Percentiles rank a stretch among this genome's conserved stretches.
phyloP scores from a whole-genome alignment of 2,797 vertebrate species.

The Crax fasciolata region DNA sequence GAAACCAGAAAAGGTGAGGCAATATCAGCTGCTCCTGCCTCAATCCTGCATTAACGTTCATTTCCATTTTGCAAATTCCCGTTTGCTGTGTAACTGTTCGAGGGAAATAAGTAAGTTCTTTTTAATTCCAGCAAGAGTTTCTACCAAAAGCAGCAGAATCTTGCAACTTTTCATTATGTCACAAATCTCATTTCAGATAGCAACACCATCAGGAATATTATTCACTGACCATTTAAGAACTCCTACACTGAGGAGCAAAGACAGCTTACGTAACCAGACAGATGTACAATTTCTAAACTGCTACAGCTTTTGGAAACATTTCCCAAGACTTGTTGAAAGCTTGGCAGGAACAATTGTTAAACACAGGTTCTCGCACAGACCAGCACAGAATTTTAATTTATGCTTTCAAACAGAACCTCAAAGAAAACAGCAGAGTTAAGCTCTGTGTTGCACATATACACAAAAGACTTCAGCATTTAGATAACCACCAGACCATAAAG shows the following conservation, averaged over 20 bases:
- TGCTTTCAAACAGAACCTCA: constrained; percentile 59
- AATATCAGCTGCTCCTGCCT: not conserved
- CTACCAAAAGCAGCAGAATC: not conserved
- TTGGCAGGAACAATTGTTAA: constrained; percentile 48
- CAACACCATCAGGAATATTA: not conserved
- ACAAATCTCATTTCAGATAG: not conserved
- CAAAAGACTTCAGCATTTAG: not conserved
- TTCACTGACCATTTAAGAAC: not conserved
- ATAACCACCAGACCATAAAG: not conserved
- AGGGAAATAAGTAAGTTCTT: not conserved
- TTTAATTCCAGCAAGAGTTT: not conserved
- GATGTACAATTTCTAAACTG: constrained; percentile 22
- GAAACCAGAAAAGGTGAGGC: not conserved
- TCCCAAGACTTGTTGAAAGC: constrained; percentile 37
- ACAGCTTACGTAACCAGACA: constrained; percentile 41
- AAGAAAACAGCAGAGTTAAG: not conserved
- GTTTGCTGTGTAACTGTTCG: rapidly evolving
- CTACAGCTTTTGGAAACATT: constrained; percentile 34
- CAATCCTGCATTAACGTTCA: not conserved
- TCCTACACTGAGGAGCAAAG: not conserved
- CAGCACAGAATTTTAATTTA: constrained; percentile 25
- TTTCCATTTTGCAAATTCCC: not conserved
- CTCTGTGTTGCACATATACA: not conserved
- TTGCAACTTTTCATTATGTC: not conserved
- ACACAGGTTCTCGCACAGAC: constrained; percentile 10